These are phyloP conservation scores for Euphonia xanthogaster DNA, from an alignment of 2,797 vertebrate genomes.

Conservation along the genomic window DNA sequence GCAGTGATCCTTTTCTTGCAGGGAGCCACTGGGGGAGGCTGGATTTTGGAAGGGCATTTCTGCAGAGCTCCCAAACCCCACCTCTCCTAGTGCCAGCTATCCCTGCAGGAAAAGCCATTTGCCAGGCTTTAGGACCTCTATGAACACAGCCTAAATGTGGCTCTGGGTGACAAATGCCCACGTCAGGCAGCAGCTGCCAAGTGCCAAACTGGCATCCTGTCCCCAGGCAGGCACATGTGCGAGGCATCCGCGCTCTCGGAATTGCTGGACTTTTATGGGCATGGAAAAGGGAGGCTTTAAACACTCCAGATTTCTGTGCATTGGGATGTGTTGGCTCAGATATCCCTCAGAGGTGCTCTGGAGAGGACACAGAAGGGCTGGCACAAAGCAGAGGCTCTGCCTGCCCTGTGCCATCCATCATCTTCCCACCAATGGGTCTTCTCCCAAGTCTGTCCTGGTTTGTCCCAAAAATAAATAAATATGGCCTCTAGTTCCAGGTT, in stretches of 20 bases:
- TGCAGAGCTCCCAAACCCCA: background rate
- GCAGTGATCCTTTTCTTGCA: background rate
- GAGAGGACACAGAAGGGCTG: background rate
- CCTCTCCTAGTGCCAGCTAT: background rate
- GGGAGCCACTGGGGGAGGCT: background rate
- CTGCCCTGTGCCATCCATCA: background rate
- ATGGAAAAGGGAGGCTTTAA: background rate
- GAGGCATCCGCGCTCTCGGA: background rate
- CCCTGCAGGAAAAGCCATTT: background rate
- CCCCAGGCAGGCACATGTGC: background rate
- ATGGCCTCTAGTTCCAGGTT: background rate
- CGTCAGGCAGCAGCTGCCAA: background rate
- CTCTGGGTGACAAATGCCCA: slow-evolving; percentile 25
- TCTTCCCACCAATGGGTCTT: rapidly evolving
- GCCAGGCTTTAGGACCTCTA: background rate
- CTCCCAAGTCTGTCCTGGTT: rapidly evolving
- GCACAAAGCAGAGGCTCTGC: background rate
- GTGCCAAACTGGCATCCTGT: slow-evolving; percentile 22
- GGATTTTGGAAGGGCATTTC: background rate
- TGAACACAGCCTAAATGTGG: background rate
- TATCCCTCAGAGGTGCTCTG: background rate
- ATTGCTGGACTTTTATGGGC: slow-evolving; percentile 50
- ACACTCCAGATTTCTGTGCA: background rate
- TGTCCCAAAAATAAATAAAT: background rate
- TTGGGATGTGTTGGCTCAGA: background rate